phyloP scores from a whole-genome alignment of 2,797 vertebrate genomes.

The Malurus splendens region DNA sequence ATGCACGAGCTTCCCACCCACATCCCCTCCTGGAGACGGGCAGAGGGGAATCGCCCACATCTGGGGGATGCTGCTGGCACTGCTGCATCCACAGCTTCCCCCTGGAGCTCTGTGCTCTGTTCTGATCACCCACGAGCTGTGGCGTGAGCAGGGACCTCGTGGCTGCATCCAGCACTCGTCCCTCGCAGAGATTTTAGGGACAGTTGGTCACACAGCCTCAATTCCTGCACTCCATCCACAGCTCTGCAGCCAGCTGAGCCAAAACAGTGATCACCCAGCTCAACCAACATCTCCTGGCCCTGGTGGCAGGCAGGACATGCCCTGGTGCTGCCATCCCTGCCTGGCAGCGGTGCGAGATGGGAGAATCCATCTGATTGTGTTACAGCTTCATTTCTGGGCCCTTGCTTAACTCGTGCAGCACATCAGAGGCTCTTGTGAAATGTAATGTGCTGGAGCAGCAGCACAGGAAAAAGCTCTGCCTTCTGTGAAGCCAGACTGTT shows the following conservation, averaged over 20 bases:
- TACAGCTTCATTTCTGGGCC: not conserved
- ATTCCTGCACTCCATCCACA: accelerated
- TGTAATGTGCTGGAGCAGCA: not conserved
- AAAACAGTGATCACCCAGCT: not conserved
- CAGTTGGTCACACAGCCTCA: accelerated
- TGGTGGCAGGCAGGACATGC: not conserved
- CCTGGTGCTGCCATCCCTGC: not conserved
- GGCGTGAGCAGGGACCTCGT: accelerated
- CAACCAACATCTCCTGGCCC: not conserved
- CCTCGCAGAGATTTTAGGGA: accelerated
- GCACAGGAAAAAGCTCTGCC: conserved; percentile 30
- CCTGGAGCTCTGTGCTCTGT: not conserved
- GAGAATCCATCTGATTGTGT: not conserved
- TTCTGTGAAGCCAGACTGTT: conserved; percentile 52
- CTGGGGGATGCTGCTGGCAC: not conserved
- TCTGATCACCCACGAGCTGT: not conserved
- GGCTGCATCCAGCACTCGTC: not conserved
- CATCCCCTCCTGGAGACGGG: not conserved
- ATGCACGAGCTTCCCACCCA: conserved; percentile 26
- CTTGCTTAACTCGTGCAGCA: conserved; percentile 8
- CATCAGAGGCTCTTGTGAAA: conserved; percentile 56
- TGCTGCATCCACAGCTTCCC: not conserved
- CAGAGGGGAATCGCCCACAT: not conserved
- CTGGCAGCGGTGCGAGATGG: accelerated
- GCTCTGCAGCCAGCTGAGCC: not conserved